Conservation (phyloP, 2,113 vertebrate genomes). For the Semnopithecus entellus region DNA sequence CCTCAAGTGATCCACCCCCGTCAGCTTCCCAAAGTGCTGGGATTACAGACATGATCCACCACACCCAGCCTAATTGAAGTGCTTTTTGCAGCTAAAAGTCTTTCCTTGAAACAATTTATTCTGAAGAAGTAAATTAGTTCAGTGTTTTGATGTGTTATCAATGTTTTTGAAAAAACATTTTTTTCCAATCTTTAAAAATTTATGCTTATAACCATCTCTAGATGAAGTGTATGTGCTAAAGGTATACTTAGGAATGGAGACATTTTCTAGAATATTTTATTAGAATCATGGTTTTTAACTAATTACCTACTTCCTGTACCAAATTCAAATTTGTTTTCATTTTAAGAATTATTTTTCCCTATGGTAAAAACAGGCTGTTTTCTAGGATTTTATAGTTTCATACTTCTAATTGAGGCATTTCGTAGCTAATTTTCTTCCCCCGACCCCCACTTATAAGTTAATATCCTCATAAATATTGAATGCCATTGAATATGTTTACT, state of each 20-base stretch:
- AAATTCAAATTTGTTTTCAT: not conserved
- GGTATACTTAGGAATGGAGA: not conserved
- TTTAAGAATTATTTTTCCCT: not conserved
- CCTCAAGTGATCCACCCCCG: too few species aligned
- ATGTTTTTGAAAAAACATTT: constrained; percentile 12
- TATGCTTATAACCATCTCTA: not conserved
- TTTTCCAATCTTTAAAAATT: not conserved
- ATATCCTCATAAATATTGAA: not conserved
- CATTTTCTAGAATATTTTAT: not conserved
- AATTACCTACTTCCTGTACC: not conserved
- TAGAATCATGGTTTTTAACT: not conserved
- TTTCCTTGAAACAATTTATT: not conserved
- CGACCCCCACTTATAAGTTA: not conserved
- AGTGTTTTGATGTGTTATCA: constrained; percentile 17
- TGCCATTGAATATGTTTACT: not conserved
- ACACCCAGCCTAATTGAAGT: not conserved
- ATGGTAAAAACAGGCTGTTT: not conserved
- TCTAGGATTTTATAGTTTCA: not conserved
- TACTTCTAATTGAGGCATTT: not conserved
- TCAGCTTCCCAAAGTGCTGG: too few species aligned
- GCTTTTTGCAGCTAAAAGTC: constrained; percentile 13
- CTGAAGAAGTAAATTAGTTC: constrained; percentile 21
- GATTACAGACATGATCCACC: too few species aligned
- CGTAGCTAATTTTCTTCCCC: not conserved
- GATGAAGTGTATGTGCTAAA: not conserved